Percentiles rank a stretch among this genome's conserved stretches.
Evolutionary conservation across 1,140 invertebrate genomes (phyloP).

Genomic region (Scaptomyza pallida): DNA sequence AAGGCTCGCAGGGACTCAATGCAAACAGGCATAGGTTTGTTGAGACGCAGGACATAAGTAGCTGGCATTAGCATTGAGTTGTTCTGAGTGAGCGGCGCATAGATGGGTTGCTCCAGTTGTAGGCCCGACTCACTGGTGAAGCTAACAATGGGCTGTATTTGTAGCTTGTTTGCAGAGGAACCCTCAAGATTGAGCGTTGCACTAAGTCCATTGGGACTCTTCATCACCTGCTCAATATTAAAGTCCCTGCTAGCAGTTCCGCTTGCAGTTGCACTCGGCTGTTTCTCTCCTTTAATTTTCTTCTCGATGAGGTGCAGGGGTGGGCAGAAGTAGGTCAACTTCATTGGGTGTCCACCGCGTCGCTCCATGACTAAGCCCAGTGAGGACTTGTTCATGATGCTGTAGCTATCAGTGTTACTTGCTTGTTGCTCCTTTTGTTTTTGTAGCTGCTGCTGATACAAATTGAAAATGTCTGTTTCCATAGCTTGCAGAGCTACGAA

Average conservation of each 20-base stretch:
- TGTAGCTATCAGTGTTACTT: conserved; percentile 90
- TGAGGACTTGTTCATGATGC: conserved; percentile 94
- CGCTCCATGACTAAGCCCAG: conserved; percentile 92
- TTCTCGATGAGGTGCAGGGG: conserved; percentile 54
- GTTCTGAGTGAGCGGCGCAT: conserved; percentile 89
- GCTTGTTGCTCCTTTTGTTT: conserved; percentile 7
- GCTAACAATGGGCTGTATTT: conserved; percentile 91
- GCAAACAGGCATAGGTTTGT: conserved; percentile 92
- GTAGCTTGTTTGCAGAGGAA: conserved; percentile 94
- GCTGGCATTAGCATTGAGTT: conserved; percentile 96
- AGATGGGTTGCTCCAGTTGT: conserved; percentile 90
- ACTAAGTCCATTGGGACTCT: conserved; percentile 87
- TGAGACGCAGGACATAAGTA: conserved; percentile 94
- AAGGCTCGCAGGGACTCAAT: conserved; percentile 52
- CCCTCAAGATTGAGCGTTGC: conserved; percentile 96
- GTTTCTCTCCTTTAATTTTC: conserved; percentile 6
- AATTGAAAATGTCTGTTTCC: conserved; percentile 94
- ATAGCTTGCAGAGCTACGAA: conserved; percentile 95
- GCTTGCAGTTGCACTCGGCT: neutral
- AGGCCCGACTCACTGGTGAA: conserved; percentile 90
- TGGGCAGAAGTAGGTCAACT: conserved; percentile 94
- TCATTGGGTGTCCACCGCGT: conserved; percentile 95
- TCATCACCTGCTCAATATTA: conserved; percentile 65
- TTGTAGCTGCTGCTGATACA: conserved; percentile 91
- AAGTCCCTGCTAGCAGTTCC: conserved; percentile 47